Conservation (phyloP, 2,113 vertebrate species). For the Ophiodon elongatus region DNA sequence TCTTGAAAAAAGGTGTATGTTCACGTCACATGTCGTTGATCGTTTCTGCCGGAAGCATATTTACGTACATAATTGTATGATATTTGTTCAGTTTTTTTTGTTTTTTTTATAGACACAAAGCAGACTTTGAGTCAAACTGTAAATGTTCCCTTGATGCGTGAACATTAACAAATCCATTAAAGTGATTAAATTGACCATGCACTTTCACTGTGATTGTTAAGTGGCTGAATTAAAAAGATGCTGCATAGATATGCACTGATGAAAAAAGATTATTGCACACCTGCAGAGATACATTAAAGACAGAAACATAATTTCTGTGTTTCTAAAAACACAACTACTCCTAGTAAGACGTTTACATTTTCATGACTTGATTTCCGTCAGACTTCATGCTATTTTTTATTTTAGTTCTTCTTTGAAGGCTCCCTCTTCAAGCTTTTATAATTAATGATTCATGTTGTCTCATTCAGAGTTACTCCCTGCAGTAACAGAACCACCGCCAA, state of each 20-base stretch:
- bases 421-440: background rate
- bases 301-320: background rate
- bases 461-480: slow-evolving; percentile 13
- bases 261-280: background rate
- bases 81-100: background rate
- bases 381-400: background rate
- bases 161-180: background rate
- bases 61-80: background rate
- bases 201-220: background rate
- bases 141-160: background rate
- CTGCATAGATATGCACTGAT: background rate
- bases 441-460: background rate
- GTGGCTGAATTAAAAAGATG: background rate
- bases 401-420: background rate
- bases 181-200: background rate
- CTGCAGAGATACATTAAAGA: background rate
- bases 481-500: slow-evolving; percentile 9
- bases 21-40: background rate
- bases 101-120: background rate
- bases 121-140: background rate
- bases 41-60: background rate
- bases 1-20: background rate
- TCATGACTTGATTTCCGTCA: background rate
- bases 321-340: background rate
- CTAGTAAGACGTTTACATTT: background rate